phyloP scores from a whole-genome alignment of 2,797 vertebrate species.

The Acanthornis magna region DNA sequence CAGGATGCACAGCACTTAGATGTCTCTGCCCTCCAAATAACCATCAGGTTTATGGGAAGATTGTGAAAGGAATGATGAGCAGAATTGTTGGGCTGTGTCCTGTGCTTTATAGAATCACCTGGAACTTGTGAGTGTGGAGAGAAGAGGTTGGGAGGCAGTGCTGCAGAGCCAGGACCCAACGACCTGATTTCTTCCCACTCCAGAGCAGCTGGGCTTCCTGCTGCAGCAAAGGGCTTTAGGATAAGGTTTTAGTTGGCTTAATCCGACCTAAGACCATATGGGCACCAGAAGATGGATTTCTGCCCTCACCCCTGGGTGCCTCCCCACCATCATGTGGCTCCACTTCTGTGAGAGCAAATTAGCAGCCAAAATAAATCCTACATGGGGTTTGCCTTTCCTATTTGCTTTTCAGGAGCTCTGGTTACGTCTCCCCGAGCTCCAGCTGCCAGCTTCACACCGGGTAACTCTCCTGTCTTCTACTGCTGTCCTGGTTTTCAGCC shows the following conservation, averaged over 20 bases:
- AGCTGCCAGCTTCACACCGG: not conserved
- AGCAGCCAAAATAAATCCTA: not conserved
- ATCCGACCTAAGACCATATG: not conserved
- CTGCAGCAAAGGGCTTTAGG: not conserved
- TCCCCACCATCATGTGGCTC: rapidly evolving
- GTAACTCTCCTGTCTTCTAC: not conserved
- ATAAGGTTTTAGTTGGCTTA: not conserved
- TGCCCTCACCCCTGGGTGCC: not conserved
- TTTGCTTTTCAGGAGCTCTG: not conserved
- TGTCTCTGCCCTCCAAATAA: not conserved
- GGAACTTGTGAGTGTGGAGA: not conserved
- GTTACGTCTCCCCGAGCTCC: rapidly evolving
- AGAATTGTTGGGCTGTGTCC: not conserved
- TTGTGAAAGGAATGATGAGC: rapidly evolving
- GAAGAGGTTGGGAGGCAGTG: not conserved
- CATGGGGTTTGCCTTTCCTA: not conserved
- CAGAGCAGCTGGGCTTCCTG: not conserved
- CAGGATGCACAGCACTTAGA: not conserved
- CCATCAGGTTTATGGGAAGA: not conserved
- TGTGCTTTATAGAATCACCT: not conserved
- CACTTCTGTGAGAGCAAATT: not conserved
- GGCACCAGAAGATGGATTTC: not conserved
- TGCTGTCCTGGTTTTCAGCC: not conserved
- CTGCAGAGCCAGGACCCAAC: not conserved
- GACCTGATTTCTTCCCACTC: not conserved